Base-by-base conservation (phyloP, 2,888 invertebrate species). In the Nemapogon koenigi region DNA sequence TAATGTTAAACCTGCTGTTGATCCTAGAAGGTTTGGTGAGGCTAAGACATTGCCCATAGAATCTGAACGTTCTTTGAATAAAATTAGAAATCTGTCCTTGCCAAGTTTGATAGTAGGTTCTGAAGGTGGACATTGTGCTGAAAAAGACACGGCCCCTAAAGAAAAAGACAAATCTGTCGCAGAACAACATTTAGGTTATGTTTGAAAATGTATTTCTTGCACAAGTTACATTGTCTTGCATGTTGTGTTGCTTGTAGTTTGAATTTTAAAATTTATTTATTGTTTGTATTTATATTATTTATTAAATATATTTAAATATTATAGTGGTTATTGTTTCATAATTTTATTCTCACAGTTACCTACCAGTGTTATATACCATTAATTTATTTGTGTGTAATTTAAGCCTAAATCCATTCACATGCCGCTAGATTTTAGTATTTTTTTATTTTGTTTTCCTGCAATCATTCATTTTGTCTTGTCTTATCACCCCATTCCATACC, bases 141-240 rank as follows among this genome's bases (percentile, higher is more conserved):
- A 73, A 47, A 65, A 61, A 46, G 75, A 75, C 38, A 42, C 51
- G 6, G 42, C 61, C 14, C 63, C 41, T 43, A 4, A 11, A 15
- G 10, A 22, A 7, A 40, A 15, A 6, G 39, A 35, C 18, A 78
- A 76, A 53, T 75, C 75, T 10, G 65, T 81, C 46, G 78, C 81
- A 40, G 82, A 82, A 57, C 78, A 82, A 50, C 81, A 81, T 57
- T 73, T 82, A 59, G 82, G 83, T 29, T 82, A 81, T 57, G 81
- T 82, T 45, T 82, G 70, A n/a, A n/a, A n/a, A n/a, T n/a, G n/a
- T n/a, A n/a, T n/a, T n/a, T n/a, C n/a, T n/a, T n/a, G n/a, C n/a
- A n/a, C n/a, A n/a, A n/a, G n/a, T n/a, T n/a, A n/a, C n/a, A n/a
- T n/a, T n/a, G n/a, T n/a, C n/a, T n/a, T n/a, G n/a, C n/a, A n/a